Conservation (phyloP, 2,888 invertebrate species). For the Fragum whitleyi region DNA sequence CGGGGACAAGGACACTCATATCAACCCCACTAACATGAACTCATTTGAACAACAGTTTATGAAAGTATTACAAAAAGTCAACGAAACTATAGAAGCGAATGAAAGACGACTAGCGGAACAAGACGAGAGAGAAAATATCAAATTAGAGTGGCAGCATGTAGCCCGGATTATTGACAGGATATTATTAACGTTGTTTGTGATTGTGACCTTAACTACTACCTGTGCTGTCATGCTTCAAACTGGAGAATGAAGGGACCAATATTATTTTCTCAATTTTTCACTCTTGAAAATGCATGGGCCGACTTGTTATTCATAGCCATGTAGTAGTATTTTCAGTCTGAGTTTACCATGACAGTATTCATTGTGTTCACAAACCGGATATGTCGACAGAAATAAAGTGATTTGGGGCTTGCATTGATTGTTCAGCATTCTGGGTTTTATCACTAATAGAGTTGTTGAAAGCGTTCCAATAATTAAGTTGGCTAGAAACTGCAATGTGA, state of each 20-base stretch:
- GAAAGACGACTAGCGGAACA: conserved; percentile 91
- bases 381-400: no score
- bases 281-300: no score
- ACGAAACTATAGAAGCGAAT: conserved; percentile 92
- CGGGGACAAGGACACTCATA: conserved; percentile 5
- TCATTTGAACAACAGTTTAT: conserved; percentile 89
- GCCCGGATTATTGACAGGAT: conserved; percentile 92
- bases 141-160: conserved; percentile 90
- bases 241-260: conserved; percentile 7
- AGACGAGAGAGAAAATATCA: conserved; percentile 92
- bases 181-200: conserved; percentile 86
- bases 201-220: conserved; percentile 86
- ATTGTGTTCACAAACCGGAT: no score
- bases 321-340: no score
- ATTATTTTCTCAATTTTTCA: neutral
- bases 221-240: conserved; percentile 81
- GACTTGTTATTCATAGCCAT: no score
- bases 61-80: conserved; percentile 89
- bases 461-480: no score
- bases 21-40: conserved; percentile 33
- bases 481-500: no score
- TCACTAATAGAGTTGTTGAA: no score
- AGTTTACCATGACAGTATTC: no score
- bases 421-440: no score
- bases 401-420: no score